Conservation (phyloP, 2,113 vertebrate species). For the Antigone vipio region DNA sequence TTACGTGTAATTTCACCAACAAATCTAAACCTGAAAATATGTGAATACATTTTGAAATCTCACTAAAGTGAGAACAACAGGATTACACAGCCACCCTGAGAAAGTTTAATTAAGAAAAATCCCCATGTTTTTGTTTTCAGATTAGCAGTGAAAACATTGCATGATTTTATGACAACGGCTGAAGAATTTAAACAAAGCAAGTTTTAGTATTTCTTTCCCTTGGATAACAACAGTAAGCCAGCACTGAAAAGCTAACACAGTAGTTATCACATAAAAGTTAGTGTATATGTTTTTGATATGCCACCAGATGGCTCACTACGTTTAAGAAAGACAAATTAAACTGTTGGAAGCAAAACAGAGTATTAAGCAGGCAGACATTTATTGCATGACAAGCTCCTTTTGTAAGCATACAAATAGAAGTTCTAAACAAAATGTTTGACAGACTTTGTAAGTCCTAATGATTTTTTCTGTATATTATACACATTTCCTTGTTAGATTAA, state of each 20-base stretch:
- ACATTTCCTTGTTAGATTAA: neutral
- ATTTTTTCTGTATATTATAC: neutral
- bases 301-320: constrained; percentile 31
- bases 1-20: neutral
- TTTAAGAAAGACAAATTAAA: neutral
- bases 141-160: neutral
- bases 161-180: neutral
- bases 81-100: neutral
- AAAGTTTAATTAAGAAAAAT: neutral
- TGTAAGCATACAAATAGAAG: neutral
- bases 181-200: neutral
- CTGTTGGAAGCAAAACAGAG: neutral
- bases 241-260: neutral
- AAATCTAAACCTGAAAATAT: neutral
- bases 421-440: neutral
- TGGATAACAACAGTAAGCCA: neutral
- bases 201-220: neutral
- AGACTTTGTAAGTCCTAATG: neutral
- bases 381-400: neutral
- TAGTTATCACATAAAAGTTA: neutral
- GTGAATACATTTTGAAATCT: neutral
- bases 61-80: neutral
- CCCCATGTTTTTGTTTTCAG: neutral
- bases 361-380: neutral
- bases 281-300: neutral